These are phyloP conservation scores for Hirudinaria manillensis DNA, from an alignment of 2,888 invertebrate species.

Conservation along the genomic window DNA sequence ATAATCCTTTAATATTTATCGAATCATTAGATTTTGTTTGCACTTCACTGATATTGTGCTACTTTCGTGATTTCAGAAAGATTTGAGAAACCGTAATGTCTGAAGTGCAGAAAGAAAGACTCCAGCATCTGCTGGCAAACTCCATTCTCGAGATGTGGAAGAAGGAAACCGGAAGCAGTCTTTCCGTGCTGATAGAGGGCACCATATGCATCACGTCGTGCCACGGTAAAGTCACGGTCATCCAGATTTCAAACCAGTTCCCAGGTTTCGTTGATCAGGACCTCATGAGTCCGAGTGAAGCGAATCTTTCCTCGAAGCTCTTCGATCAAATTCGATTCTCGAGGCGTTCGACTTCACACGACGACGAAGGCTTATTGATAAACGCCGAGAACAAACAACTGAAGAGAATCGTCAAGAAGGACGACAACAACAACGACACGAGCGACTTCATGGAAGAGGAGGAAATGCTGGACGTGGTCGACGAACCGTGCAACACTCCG, in stretches of 20 bases:
- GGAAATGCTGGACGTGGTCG: slow-evolving; percentile 29
- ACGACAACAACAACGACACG: slow-evolving; percentile 33
- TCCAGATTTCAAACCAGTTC: slow-evolving; percentile 40
- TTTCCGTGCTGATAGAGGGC: slow-evolving; percentile 41
- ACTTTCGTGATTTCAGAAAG: slow-evolving; percentile 5
- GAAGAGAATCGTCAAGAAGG: slow-evolving; percentile 11
- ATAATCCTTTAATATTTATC: neutral
- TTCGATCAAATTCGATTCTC: neutral
- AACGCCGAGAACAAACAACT: neutral
- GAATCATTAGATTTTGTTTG: neutral
- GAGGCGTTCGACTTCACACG: neutral
- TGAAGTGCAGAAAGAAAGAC: slow-evolving; percentile 39
- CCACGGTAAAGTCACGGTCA: slow-evolving; percentile 39
- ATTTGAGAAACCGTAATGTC: slow-evolving; percentile 35
- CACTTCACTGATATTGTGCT: neutral
- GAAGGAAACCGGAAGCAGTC: slow-evolving; percentile 42
- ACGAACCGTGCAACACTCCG: slow-evolving; percentile 13
- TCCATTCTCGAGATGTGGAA: slow-evolving; percentile 43
- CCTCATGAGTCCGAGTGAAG: slow-evolving; percentile 3
- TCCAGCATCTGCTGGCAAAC: slow-evolving; percentile 40
- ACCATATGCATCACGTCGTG: slow-evolving; percentile 42
- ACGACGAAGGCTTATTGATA: neutral
- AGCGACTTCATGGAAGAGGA: slow-evolving; percentile 22
- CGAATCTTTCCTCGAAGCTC: no score
- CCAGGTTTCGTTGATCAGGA: slow-evolving; percentile 28